phyloP scores from a whole-genome alignment of 2,113 vertebrate species.

The Lycocorax pyrrhopterus region DNA sequence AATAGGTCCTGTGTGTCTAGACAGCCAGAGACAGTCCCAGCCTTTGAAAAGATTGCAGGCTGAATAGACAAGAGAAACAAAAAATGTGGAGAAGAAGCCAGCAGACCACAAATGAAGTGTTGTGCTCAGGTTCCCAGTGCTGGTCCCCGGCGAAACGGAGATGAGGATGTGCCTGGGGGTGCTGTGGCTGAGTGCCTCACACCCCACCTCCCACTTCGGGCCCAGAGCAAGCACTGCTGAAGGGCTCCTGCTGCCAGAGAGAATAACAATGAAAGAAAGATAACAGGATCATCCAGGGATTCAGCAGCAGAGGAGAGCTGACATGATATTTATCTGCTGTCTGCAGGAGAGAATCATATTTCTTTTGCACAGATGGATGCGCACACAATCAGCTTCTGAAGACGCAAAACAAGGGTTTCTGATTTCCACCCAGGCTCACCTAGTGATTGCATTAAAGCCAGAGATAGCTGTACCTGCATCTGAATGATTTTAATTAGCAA shows the following conservation, averaged over 20 bases:
- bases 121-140: conserved; percentile 37
- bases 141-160: neutral
- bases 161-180: neutral
- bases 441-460: neutral
- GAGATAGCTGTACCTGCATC: neutral
- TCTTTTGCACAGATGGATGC: conserved; percentile 1
- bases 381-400: neutral
- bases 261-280: neutral
- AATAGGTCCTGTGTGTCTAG: conserved; percentile 48
- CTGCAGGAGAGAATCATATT: neutral
- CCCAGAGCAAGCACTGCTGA: neutral
- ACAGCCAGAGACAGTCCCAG: conserved; percentile 43
- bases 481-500: neutral
- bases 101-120: conserved; percentile 44
- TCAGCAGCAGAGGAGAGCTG: neutral
- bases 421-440: neutral
- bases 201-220: neutral
- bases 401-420: neutral
- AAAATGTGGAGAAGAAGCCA: conserved; percentile 49
- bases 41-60: conserved; percentile 46
- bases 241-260: neutral
- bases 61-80: conserved; percentile 61
- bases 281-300: conserved; percentile 27
- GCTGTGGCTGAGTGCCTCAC: neutral
- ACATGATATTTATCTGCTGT: conserved; percentile 34